Evolutionary conservation across 1,140 invertebrate species (phyloP).

Genomic region (Meloidogyne floridensis): DNA sequence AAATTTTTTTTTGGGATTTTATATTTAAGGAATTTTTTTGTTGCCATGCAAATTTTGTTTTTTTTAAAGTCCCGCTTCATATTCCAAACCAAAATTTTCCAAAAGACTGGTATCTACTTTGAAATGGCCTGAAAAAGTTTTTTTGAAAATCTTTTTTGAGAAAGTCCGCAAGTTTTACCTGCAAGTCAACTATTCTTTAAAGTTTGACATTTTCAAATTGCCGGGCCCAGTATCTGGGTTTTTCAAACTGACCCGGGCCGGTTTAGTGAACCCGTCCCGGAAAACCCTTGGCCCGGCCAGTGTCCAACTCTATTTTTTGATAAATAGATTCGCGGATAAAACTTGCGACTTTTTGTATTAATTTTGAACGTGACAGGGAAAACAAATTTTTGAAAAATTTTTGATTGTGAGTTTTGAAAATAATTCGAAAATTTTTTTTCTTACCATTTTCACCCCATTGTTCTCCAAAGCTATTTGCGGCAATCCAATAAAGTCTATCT

Average conservation of each 20-base stretch:
- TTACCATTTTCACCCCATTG: conserved; percentile 65
- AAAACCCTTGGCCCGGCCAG: no score
- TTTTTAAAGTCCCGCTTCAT: conserved; percentile 52
- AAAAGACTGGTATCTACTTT: conserved; percentile 58
- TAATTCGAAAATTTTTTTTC: neutral
- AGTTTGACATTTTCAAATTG: no score
- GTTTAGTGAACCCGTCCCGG: no score
- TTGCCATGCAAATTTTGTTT: neutral
- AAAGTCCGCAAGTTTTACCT: no score
- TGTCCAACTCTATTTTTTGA: no score
- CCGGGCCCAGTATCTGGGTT: no score
- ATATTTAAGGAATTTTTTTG: no score
- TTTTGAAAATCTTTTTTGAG: neutral
- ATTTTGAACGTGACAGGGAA: no score
- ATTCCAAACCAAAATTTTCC: conserved; percentile 62
- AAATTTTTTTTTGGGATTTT: neutral
- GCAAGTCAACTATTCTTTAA: no score
- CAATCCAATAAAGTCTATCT: conserved; percentile 60
- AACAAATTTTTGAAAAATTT: neutral
- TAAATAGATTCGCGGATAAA: no score
- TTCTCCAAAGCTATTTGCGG: conserved; percentile 59
- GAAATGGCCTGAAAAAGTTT: conserved; percentile 54
- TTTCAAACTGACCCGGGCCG: no score
- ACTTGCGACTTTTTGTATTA: no score
- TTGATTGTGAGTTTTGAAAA: neutral